Evolutionary conservation across 2,888 invertebrate genomes (phyloP).

Genomic region (Oxyteleia sp.): DNA sequence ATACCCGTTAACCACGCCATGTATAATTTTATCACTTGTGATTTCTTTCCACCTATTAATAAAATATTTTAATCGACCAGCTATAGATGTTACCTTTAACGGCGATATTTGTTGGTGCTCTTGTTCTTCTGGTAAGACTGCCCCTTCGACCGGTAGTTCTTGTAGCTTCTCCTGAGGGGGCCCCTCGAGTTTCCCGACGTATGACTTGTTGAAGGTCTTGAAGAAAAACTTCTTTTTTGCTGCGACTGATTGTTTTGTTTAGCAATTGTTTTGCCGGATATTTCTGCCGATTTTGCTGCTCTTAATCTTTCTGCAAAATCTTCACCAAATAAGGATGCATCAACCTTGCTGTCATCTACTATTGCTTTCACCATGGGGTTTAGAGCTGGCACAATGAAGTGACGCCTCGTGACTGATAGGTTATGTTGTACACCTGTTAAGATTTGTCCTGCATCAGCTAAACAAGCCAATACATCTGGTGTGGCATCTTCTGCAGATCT

Average conservation of each 20-base stretch:
- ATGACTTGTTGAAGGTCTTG: constrained; percentile 1
- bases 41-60: background rate
- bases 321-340: too few species aligned
- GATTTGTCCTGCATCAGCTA: constrained; percentile 4
- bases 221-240: too few species aligned
- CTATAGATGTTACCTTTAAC: background rate
- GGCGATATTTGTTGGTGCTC: background rate
- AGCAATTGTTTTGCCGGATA: too few species aligned
- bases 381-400: constrained; percentile 1
- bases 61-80: constrained; percentile 1
- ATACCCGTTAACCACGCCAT: too few species aligned
- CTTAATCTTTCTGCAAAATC: too few species aligned
- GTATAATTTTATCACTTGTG: too few species aligned
- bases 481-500: background rate
- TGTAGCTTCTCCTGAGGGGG: background rate
- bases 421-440: constrained; percentile 10
- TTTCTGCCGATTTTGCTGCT: too few species aligned
- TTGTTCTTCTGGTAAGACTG: constrained; percentile 10
- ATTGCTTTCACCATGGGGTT: background rate
- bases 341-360: too few species aligned
- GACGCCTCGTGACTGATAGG: background rate
- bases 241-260: too few species aligned
- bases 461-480: background rate
- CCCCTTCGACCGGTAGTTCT: constrained; percentile 7
- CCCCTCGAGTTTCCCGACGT: background rate